Evolutionary conservation across 2,888 invertebrate genomes (phyloP), one percentile per base, ranked within the genome.

Genomic region (Pseudococcus longispinus): DNA sequence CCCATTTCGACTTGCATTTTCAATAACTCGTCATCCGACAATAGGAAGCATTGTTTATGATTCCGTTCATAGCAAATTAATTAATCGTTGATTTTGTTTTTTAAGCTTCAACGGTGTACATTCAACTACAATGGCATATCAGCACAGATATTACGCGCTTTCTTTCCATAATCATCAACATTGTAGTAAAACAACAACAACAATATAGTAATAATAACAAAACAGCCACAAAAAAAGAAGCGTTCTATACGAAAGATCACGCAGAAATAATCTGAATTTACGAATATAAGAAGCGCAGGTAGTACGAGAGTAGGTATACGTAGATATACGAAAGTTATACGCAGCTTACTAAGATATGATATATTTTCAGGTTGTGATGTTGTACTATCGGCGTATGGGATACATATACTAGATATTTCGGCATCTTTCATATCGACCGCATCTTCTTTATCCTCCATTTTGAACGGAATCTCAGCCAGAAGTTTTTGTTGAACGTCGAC

Each of bases 311-410:
- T 55, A 55, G 6, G n/a, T n/a, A 51, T 55, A 55, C 2, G n/a
- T n/a, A 51, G 51, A 51, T 55, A 55, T 60, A 60, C 60, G 60
- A 70, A 29, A 70, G 29, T 29, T 26, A 65, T 26, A 70, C 26
- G 32, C 42, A 74, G 77, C 86, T 86, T 86, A 86, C 86, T 86
- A 77, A 86, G 86, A 80, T 86, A 86, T 80, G 86, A 80, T 86
- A 86, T 74, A 55, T 77, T 77, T 55, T 86, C 86, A 20, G 86
- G 86, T 86, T 86, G 86, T 32, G 86, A 77, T 29, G 86, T 86
- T 11, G 86, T 86, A 51, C 86, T 86, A 80, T 86, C 86, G 46
- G 55, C 86, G 55, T 77, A 86, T 8, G 86, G 86, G 20, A 86
- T 86, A 51, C 51, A 29, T 20, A 77, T 77, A 32, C 46, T 86